Evolutionary conservation across 2,797 vertebrate species (phyloP), one percentile per base, ranked within the genome.

Genomic region (Enteromius thamalakanensis): DNA sequence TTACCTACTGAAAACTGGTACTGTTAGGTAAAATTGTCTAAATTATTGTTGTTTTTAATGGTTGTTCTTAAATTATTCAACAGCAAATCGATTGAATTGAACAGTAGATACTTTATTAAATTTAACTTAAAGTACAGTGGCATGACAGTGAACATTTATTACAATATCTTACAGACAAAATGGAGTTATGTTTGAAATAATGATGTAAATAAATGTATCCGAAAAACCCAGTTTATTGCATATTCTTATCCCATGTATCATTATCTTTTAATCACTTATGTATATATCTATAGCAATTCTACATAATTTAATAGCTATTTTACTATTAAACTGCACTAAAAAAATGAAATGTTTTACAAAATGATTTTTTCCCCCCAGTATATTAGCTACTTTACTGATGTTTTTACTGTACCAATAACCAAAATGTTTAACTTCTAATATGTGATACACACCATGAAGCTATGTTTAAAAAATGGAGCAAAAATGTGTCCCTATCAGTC

Each of bases 91-190:
- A 64, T 19, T 26, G 7, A 8, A 65, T 64, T 6, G 26, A 26
- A 74, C 3, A 51, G 42, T 65, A 23, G 14, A 68, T 3, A 74
- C 42, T 81, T 81, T 26, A 64, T 19, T 72, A 5, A 34, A 51
- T 72, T 37, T 47, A 23, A 62, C 11, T 32, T 80, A 71, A 72
- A 49, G 26, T 49, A 71, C 53, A 71, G 79, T 34, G 42, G 9
- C 15, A 71, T 71, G 51, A 80, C 74, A 29, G 6, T 15, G 17
- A 45, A 71, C 26, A 17, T 76, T 23, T 34, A 34, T 21, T n/a
- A 69, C 53, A 70, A n/a, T 6, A 40, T 67, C 26, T 45, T 55
- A 79, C 65, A 23, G 8, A 58, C 21, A 76, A 12, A 2, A 40
- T 58, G 51, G 72, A 76, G 72, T 76, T n/a, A 40, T 40, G 32